Evolutionary conservation across 2,888 invertebrate genomes (phyloP).

Genomic region (Orthosia cruda): DNA sequence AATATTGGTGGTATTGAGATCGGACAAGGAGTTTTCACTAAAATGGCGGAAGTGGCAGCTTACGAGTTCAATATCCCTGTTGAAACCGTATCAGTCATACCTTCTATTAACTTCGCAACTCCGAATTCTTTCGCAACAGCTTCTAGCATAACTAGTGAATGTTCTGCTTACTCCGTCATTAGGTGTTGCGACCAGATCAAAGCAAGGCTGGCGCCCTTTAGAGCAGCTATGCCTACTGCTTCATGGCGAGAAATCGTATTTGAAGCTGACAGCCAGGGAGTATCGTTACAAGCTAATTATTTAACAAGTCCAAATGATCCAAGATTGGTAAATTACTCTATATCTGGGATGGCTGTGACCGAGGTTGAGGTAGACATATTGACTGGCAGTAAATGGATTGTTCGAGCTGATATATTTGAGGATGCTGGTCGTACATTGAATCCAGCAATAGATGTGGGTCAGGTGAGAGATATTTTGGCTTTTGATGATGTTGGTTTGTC

Average conservation of each 20-base stretch:
- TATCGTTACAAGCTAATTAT: conserved; percentile 77
- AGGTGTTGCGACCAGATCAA: conserved; percentile 75
- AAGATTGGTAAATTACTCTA: conserved; percentile 70
- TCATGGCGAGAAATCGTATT: conserved; percentile 75
- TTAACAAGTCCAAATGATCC: conserved; percentile 75
- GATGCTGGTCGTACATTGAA: conserved; percentile 94
- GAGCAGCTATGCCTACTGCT: conserved; percentile 73
- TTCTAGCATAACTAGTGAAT: conserved; percentile 76
- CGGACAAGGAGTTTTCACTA: conserved; percentile 94
- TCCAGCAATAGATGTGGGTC: conserved; percentile 94
- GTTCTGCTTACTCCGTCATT: conserved; percentile 74
- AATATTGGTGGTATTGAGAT: conserved; percentile 93
- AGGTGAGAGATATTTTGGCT: conserved; percentile 82
- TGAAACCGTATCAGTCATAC: conserved; percentile 72
- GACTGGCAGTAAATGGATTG: conserved; percentile 77
- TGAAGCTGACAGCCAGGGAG: conserved; percentile 73
- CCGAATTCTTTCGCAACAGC: conserved; percentile 75
- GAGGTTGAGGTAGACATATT: conserved; percentile 78
- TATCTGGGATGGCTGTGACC: conserved; percentile 74
- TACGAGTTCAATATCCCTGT: conserved; percentile 72
- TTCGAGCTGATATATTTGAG: conserved; percentile 77
- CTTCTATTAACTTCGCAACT: conserved; percentile 70
- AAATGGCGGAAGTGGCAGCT: conserved; percentile 76
- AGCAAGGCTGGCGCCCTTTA: conserved; percentile 72
- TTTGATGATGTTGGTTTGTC: conserved; percentile 32